These are phyloP conservation scores for Bombus turneri DNA, from an alignment of 1,140 invertebrate genomes.

Conservation along the genomic window DNA sequence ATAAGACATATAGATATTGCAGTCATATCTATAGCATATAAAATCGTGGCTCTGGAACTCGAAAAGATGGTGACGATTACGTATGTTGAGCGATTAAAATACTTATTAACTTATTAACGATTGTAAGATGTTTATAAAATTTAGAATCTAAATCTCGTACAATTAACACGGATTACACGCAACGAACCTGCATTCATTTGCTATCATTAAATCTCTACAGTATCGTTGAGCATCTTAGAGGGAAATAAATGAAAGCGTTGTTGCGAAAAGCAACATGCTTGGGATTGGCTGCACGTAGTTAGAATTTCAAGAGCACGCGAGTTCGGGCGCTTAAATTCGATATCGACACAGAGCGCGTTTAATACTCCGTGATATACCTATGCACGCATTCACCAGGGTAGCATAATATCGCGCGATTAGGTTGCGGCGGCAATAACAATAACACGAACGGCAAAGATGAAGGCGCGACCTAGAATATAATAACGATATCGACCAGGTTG, in stretches of 20 bases:
- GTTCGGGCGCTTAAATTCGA: not conserved
- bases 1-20: too few species aligned
- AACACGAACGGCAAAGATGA: constrained; percentile 32
- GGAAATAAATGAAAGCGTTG: not conserved
- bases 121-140: too few species aligned
- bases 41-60: too few species aligned
- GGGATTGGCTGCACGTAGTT: not conserved
- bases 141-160: too few species aligned
- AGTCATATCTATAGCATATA: too few species aligned
- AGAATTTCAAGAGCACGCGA: not conserved
- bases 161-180: not conserved
- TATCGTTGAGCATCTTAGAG: not conserved
- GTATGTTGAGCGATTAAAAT: too few species aligned
- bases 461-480: constrained; percentile 18
- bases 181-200: not conserved
- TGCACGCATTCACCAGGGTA: not conserved
- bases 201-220: too few species aligned
- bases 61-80: too few species aligned
- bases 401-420: constrained; percentile 36
- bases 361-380: constrained; percentile 32
- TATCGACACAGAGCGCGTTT: not conserved
- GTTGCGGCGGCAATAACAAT: constrained; percentile 32
- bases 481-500: constrained; percentile 7
- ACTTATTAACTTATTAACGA: too few species aligned
- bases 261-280: not conserved